Conservation (phyloP, 2,888 invertebrate species). For the Ptilodon capucinus region DNA sequence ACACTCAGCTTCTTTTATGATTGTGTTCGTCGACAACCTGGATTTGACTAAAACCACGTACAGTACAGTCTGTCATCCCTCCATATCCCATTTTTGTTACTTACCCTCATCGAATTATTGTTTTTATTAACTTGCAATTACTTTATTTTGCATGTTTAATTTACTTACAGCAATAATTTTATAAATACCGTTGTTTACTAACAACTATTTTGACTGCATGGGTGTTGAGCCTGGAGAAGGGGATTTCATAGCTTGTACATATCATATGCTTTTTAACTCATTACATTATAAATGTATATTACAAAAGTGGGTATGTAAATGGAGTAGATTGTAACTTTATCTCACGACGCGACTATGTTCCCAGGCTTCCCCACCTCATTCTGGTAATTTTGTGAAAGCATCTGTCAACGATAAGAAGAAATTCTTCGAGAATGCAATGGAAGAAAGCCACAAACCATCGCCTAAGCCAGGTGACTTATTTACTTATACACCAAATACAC, state of each 20-base stretch:
- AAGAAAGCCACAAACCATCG: conserved; percentile 93
- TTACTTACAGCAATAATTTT: conserved; percentile 58
- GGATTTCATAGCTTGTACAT: conserved; percentile 72
- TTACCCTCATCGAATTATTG: conserved; percentile 54
- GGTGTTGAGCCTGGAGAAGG: conserved; percentile 72
- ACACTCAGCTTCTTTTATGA: conserved; percentile 77
- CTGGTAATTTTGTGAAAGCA: conserved; percentile 89
- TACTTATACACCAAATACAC: too few species aligned
- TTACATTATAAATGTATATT: conserved; percentile 28
- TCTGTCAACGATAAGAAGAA: conserved; percentile 96
- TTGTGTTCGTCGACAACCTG: conserved; percentile 78
- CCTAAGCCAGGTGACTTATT: conserved; percentile 86
- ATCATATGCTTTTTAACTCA: conserved; percentile 72
- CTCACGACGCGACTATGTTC: conserved; percentile 32
- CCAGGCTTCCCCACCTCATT: conserved; percentile 86
- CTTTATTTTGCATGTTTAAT: conserved; percentile 76
- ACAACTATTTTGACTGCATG: conserved; percentile 71
- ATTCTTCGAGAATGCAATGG: conserved; percentile 98
- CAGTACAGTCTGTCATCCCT: conserved; percentile 55
- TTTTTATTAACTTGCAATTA: conserved; percentile 72
- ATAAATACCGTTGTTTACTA: conserved; percentile 47
- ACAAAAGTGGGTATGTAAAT: background rate
- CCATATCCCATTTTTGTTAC: conserved; percentile 64
- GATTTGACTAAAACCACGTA: conserved; percentile 63
- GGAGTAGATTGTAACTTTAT: conserved; percentile 11